A percentile compares a stretch with the other conserved stretches of the same genome.
These are phyloP conservation scores for Colius striatus DNA, from an alignment of 2,113 vertebrate genomes.

Conservation along the genomic window DNA sequence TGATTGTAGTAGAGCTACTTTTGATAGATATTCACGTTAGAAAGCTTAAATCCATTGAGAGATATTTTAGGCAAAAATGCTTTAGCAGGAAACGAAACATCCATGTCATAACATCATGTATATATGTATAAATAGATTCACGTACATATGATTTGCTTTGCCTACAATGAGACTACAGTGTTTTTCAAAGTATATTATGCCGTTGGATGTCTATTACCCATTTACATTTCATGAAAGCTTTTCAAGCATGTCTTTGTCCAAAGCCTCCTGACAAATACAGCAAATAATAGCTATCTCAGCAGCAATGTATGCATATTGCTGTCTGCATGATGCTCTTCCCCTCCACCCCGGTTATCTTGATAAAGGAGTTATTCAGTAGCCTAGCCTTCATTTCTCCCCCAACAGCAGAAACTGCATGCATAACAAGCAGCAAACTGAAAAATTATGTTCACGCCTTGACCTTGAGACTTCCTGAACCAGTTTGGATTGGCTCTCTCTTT, in stretches of 20 bases:
- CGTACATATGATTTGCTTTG: neutral
- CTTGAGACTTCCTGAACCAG: constrained; percentile 62
- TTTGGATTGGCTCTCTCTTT: constrained; percentile 60
- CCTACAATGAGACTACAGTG: neutral
- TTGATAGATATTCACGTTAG: neutral
- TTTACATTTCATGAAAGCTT: constrained; percentile 4
- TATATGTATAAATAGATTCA: neutral
- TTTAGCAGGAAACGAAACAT: neutral
- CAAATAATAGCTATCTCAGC: neutral
- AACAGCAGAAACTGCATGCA: neutral
- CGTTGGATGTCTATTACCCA: neutral
- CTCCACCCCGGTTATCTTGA: constrained; percentile 23
- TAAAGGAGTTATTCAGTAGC: neutral
- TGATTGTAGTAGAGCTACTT: neutral
- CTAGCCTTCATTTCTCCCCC: neutral
- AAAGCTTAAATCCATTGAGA: neutral
- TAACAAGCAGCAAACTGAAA: constrained; percentile 44
- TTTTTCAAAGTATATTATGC: neutral
- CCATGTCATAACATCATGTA: neutral
- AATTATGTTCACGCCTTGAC: constrained; percentile 48
- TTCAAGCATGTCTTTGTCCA: neutral
- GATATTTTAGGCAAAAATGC: neutral
- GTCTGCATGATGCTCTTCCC: constrained; percentile 9
- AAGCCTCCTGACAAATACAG: neutral
- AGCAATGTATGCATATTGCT: neutral